Evolutionary conservation across 2,888 invertebrate genomes (phyloP).

Genomic region (Harpagoxenus sublaevis): DNA sequence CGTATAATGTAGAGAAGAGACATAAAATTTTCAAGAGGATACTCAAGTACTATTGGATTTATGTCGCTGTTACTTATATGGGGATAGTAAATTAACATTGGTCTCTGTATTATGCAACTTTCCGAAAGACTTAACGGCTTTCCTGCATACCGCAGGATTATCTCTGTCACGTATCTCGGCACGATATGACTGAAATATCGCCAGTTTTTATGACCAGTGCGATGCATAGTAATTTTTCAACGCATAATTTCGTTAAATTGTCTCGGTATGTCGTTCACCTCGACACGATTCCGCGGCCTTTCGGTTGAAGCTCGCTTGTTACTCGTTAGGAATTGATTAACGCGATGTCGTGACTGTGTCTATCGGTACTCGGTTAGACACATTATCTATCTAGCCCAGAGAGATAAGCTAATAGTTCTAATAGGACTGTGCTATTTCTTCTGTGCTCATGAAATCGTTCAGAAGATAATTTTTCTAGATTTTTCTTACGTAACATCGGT

Average conservation of each 20-base stretch:
- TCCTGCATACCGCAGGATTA: conserved; percentile 10
- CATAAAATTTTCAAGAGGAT: conserved; percentile 3
- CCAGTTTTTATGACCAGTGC: conserved; percentile 24
- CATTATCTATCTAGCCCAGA: conserved; percentile 50
- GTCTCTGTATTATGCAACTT: conserved; percentile 22
- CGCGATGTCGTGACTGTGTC: conserved; percentile 49
- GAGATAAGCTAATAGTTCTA: conserved; percentile 64
- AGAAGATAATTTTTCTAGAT: not conserved
- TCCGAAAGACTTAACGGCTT: not conserved
- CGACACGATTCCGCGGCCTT: conserved; percentile 50
- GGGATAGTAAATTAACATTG: conserved; percentile 12
- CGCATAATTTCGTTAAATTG: conserved; percentile 36
- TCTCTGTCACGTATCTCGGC: not conserved
- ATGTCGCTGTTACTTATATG: conserved; percentile 17
- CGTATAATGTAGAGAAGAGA: not conserved
- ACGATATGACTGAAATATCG: conserved; percentile 16
- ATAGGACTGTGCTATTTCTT: conserved; percentile 13
- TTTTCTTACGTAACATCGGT: not conserved
- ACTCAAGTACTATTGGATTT: not conserved
- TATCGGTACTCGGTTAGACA: conserved; percentile 55
- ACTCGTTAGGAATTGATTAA: conserved; percentile 69
- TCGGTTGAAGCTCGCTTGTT: conserved; percentile 59
- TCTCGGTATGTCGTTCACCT: conserved; percentile 66
- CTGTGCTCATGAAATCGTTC: conserved; percentile 19
- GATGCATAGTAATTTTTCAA: conserved; percentile 28